phyloP scores from a whole-genome alignment of 1,140 invertebrate genomes.

The Babylonia areolata region DNA sequence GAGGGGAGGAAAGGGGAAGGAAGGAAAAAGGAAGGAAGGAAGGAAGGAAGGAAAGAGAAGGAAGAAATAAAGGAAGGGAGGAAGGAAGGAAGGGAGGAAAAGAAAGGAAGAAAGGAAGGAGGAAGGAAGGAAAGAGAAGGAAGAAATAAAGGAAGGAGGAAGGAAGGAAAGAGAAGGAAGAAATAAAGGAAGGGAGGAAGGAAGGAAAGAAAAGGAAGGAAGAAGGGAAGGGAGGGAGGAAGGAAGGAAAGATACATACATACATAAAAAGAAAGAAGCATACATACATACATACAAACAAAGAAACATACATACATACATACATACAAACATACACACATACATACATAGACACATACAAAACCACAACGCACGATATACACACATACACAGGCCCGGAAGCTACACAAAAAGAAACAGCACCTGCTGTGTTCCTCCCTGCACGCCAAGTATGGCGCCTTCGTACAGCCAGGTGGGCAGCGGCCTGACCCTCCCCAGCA shows the following conservation, averaged over 20 bases:
- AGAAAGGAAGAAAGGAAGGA: background rate
- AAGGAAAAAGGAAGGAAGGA: background rate
- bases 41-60: background rate
- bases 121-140: background rate
- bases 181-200: background rate
- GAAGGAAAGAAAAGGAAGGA: background rate
- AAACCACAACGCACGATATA: background rate
- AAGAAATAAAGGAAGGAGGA: background rate
- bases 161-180: slow-evolving; percentile 16
- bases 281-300: background rate
- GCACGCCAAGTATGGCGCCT: slow-evolving; percentile 74
- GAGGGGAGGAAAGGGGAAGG: too few relatives aligned
- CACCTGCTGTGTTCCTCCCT: slow-evolving; percentile 71
- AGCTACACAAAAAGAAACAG: background rate
- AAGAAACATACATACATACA: background rate
- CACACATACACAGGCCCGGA: background rate
- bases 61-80: background rate
- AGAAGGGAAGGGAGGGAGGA: background rate
- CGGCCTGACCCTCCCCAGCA: slow-evolving; percentile 57
- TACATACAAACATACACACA: background rate
- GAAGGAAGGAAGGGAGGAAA: slow-evolving; percentile 6
- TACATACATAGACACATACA: background rate
- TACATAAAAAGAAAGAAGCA: slow-evolving; percentile 11
- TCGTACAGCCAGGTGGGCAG: slow-evolving; percentile 74
- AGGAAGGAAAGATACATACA: slow-evolving; percentile 28